Percentiles rank a stretch among this genome's conserved stretches.
Conservation (phyloP, 2,797 vertebrate species). For the Caiman crocodilus region DNA sequence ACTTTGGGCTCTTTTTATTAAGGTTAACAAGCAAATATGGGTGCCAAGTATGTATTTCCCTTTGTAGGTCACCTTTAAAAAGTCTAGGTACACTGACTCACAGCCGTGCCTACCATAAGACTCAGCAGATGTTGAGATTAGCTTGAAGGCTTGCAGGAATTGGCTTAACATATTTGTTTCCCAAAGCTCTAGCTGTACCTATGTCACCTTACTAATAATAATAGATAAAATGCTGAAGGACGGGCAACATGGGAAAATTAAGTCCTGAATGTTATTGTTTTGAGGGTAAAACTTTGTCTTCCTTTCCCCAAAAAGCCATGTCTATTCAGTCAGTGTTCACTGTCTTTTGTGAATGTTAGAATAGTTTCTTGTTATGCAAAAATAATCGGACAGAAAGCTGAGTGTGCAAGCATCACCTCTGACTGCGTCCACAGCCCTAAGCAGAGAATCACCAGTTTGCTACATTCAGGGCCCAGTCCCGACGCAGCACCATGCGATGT, state of each 20-base stretch:
- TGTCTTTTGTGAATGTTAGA: neutral
- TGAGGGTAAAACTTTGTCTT: constrained; percentile 13
- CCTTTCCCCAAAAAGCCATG: neutral
- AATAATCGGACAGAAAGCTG: accelerated
- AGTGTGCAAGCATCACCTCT: neutral
- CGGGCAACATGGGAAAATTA: constrained; percentile 1
- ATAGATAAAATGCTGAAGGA: constrained; percentile 46
- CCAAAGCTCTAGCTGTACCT: constrained; percentile 31
- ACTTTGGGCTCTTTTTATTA: neutral
- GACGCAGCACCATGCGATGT: neutral
- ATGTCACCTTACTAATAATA: constrained; percentile 17
- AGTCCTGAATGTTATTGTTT: constrained; percentile 17
- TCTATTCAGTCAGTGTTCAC: neutral
- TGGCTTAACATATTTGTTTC: constrained; percentile 60
- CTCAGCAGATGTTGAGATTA: constrained; percentile 53
- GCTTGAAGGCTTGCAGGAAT: constrained; percentile 51
- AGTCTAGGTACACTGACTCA: constrained; percentile 2
- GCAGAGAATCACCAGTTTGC: neutral
- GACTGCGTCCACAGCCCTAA: neutral
- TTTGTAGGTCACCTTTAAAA: constrained; percentile 34
- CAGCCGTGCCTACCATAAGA: constrained; percentile 57
- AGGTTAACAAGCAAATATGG: neutral
- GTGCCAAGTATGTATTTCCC: neutral
- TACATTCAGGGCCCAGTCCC: neutral
- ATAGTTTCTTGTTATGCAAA: neutral